Conservation (phyloP, 2,797 vertebrate genomes). For the Yasuhikotakia modesta region DNA sequence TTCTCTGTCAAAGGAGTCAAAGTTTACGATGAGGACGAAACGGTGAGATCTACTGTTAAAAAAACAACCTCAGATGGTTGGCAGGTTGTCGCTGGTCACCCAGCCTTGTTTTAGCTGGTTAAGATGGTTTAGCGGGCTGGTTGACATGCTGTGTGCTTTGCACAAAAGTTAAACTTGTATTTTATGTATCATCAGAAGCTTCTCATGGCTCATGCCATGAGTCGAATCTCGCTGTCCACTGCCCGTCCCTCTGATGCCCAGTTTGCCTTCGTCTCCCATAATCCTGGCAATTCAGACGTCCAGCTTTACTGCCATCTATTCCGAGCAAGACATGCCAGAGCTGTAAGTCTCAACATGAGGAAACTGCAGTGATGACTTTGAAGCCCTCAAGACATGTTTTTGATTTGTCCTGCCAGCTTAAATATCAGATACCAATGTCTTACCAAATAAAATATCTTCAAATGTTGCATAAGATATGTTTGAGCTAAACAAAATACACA, state of each 20-base stretch:
- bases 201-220: slow-evolving; percentile 92
- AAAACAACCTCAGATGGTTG: too few relatives aligned
- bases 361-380: background rate
- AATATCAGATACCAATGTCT: too few relatives aligned
- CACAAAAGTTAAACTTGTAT: background rate
- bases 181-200: slow-evolving; percentile 75
- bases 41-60: slow-evolving; percentile 68
- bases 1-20: slow-evolving; percentile 93
- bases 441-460: background rate
- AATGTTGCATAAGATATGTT: too few relatives aligned
- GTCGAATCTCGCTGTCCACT: slow-evolving; percentile 86
- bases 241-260: slow-evolving; percentile 78
- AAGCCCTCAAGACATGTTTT: background rate
- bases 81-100: too few relatives aligned
- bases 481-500: too few relatives aligned
- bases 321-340: slow-evolving; percentile 82
- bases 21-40: slow-evolving; percentile 87
- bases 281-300: slow-evolving; percentile 77
- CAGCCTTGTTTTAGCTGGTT: too few relatives aligned
- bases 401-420: background rate
- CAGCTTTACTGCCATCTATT: slow-evolving; percentile 94
- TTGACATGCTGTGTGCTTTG: background rate
- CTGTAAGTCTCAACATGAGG: slow-evolving; percentile 71
- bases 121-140: too few relatives aligned
- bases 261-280: slow-evolving; percentile 93